Base-by-base conservation (phyloP, 2,113 vertebrate species). In the Sterna hirundo region DNA sequence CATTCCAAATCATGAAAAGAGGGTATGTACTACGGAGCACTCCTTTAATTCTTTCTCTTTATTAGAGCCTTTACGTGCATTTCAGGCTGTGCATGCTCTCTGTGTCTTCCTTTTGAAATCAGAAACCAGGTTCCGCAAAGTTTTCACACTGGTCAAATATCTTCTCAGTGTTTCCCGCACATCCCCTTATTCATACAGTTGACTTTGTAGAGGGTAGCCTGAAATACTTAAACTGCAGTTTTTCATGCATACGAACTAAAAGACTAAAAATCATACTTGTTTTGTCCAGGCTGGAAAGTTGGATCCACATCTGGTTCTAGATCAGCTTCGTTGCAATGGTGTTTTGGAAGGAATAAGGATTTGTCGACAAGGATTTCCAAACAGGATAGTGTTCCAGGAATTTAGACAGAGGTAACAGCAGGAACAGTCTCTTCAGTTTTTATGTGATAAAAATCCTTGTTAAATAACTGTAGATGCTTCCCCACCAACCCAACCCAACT, bases 1-100 rank as follows among this genome's bases (percentile, higher is more conserved):
- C 98, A 99, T 99, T 97, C 99, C 99, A 30, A 99, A 99, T 92
- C 99, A 99, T 3, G 99, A 99, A 93, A 99, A 99, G 97, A 98
- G 99, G 97, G 99, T 99, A 97, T 27, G 98, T 95, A 20, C 17
- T 29, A 12, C 44, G 15, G 26, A 8, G 25, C 9, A 0, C 29
- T 49, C 16, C 60, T 80, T 9, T 0, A 9, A 15, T 21, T 17
- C 29, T 29, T 62, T n/a, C 17, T 57, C 36, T 46, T 60, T 40
- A 10, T 6, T 42, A 10, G 25, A 66, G 18, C 13, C 7, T 61
- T 54, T 3, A 8, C 16, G 4, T 22, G 25, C 6, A 3, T 40
- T 65, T 34, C 32, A 23, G 38, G 38, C 13, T 27, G 15, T 4
- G 13, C 16, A 2, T 46, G 55, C 26, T 62, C 3, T 40, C 36